Percentiles rank a stretch among this genome's conserved stretches.
phyloP scores from a whole-genome alignment of 2,113 vertebrate genomes.

The Coryphaenoides rupestris region DNA sequence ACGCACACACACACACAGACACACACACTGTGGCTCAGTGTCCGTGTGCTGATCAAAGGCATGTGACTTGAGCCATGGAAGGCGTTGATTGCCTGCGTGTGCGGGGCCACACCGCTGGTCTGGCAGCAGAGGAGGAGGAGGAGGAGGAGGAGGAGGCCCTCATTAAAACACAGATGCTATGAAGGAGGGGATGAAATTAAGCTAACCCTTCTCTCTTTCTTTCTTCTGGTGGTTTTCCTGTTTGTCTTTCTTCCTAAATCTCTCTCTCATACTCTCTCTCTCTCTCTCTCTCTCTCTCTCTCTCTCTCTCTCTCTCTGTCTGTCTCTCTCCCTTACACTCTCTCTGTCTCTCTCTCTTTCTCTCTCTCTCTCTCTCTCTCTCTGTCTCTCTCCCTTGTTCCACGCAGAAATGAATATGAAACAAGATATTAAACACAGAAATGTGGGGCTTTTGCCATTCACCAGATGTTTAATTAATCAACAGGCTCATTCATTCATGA shows the following conservation, averaged over 20 bases:
- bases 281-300: not conserved
- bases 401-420: too few relatives aligned
- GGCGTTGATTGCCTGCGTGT: constrained; percentile 54
- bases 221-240: not conserved
- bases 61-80: constrained; percentile 40
- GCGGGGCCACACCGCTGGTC: constrained; percentile 46
- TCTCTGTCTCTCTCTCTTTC: not conserved
- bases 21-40: constrained; percentile 45
- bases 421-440: too few relatives aligned
- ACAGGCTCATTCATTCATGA: too few relatives aligned
- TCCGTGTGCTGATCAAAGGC: constrained; percentile 56
- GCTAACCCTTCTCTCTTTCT: constrained; percentile 1
- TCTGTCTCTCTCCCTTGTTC: constrained; percentile 3
- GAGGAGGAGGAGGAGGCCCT: too few relatives aligned
- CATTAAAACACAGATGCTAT: constrained; percentile 55
- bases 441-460: too few relatives aligned
- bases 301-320: not conserved
- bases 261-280: not conserved
- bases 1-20: constrained; percentile 11
- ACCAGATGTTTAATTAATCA: too few relatives aligned
- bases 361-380: constrained; percentile 4
- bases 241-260: constrained; percentile 1
- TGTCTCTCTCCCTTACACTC: not conserved
- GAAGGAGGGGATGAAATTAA: constrained; percentile 23
- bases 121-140: constrained; percentile 39